Conservation (phyloP, 2,113 vertebrate species). For the human region GRCh38 chr18:71196001-71196500, state of each 20-base stretch:
- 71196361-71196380: neutral
- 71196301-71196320: neutral
- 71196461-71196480: neutral
- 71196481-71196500: neutral
- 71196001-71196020: too few relatives aligned
- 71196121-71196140: neutral
- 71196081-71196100: neutral
- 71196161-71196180: neutral
- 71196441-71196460: neutral
- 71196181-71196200: neutral
- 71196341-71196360: neutral
- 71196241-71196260: neutral
- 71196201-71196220: neutral
- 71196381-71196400: neutral
- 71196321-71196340: neutral
- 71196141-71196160: neutral
- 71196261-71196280: neutral
- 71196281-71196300: neutral
- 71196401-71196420: neutral
- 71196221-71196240: neutral
- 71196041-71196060: too few relatives aligned
- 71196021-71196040: too few relatives aligned
- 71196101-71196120: neutral
- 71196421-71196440: neutral
- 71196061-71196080: neutral